These are phyloP conservation scores for Xanthia togata DNA, from an alignment of 2,888 invertebrate genomes.

Conservation along the genomic window DNA sequence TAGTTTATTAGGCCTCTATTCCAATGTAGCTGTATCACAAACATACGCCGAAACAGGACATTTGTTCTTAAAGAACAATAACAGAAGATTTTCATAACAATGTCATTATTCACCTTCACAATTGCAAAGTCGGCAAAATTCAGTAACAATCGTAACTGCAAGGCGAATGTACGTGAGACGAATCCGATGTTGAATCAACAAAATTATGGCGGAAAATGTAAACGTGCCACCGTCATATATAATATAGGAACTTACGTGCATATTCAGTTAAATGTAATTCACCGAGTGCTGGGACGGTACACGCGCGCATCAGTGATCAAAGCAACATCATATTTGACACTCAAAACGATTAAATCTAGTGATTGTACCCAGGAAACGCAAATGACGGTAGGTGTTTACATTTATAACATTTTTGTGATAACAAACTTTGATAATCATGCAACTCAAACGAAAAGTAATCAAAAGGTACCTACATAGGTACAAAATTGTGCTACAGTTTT, in stretches of 20 bases:
- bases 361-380: constrained; percentile 27
- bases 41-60: neutral
- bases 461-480: neutral
- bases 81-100: constrained; percentile 39
- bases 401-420: constrained; percentile 34
- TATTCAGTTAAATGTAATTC: constrained; percentile 63
- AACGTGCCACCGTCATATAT: constrained; percentile 75
- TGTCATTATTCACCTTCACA: constrained; percentile 58
- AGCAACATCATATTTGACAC: neutral
- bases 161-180: constrained; percentile 83
- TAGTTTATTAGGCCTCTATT: neutral
- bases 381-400: constrained; percentile 62
- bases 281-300: constrained; percentile 60
- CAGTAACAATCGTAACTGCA: constrained; percentile 66
- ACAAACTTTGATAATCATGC: constrained; percentile 14
- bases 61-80: constrained; percentile 19
- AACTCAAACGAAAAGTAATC: neutral
- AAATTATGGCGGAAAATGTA: constrained; percentile 81
- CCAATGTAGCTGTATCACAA: neutral
- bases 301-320: constrained; percentile 36
- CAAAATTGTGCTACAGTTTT: neutral
- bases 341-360: constrained; percentile 25
- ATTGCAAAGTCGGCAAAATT: constrained; percentile 63
- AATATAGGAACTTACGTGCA: constrained; percentile 60
- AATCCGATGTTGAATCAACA: constrained; percentile 86